Conservation (phyloP, 2,797 vertebrate species). For the Adelosebastes latens region DNA sequence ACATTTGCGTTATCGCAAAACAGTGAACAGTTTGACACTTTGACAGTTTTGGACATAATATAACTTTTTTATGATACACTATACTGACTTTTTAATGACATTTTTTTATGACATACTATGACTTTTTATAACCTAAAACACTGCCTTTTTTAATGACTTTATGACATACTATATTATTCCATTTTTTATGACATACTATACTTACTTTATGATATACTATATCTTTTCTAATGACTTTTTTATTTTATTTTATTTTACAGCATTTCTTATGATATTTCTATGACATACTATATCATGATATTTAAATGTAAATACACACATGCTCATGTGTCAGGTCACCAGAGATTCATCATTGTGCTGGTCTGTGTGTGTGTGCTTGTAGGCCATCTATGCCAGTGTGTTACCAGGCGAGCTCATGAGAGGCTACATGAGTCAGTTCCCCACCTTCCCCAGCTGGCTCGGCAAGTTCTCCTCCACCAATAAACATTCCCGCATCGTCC, state of each 20-base stretch:
- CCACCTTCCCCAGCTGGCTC: conserved; percentile 94
- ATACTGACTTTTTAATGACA: neutral
- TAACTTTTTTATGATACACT: too few species aligned
- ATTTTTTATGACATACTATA: neutral
- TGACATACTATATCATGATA: neutral
- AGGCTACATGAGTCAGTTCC: conserved; percentile 95
- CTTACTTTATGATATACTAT: too few species aligned
- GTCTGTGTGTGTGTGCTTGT: neutral
- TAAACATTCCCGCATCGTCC: conserved; percentile 90
- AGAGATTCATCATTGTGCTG: neutral
- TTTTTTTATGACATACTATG: neutral
- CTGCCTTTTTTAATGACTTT: too few species aligned
- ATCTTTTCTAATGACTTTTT: too few species aligned
- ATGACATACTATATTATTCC: too few species aligned
- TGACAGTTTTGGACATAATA: accelerated
- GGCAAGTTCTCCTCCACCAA: conserved; percentile 92
- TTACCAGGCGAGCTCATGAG: conserved; percentile 97
- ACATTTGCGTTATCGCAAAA: too few species aligned
- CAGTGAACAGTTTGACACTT: too few species aligned
- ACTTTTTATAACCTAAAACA: too few species aligned
- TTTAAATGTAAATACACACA: neutral
- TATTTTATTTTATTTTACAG: too few species aligned
- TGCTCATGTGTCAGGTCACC: neutral
- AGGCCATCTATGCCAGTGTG: conserved; percentile 98
- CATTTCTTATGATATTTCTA: too few species aligned